Base-by-base conservation (phyloP, 1,140 invertebrate genomes). In the Dreissena rostriformis region DNA sequence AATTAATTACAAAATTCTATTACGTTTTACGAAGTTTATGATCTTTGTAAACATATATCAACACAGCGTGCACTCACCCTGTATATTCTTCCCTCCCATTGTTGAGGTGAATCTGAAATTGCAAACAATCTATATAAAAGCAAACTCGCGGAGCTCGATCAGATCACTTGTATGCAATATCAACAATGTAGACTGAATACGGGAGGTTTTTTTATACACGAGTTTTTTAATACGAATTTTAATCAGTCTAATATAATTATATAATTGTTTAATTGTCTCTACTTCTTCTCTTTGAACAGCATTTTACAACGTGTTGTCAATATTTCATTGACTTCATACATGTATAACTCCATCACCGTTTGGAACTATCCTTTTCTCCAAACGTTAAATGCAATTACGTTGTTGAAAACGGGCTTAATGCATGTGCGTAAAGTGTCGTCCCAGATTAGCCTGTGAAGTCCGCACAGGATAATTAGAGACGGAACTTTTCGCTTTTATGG, bases 61-160 rank as follows among this genome's bases (percentile, higher is more conserved):
- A 14, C 22, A 17, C 26, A 12, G 17, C 24, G 14, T 55, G 12
- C 2, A 77, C 75, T 66, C 57, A 79, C 77, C 77, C 77, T 53
- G 67, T 49, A 79, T 70, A 79, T 79, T 0, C 77, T 49, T 49
- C 77, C 77, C 55, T 79, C 77, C 77, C 77, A 79, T 68, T 79
- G 77, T 28, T 15, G 17, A 70, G 77, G 77, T 29, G 77, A 79
- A 14, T 24, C 77, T 79, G 28, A 17, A 71, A 71, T 53, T 49
- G 67, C 19, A 68, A 17, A 68, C 24, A n/a, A n/a, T n/a, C n/a
- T n/a, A n/a, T n/a, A n/a, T n/a, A n/a, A n/a, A n/a, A n/a, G n/a
- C n/a, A n/a, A n/a, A n/a, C n/a, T n/a, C n/a, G n/a, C n/a, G n/a
- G n/a, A n/a, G n/a, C n/a, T n/a, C n/a, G 29, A 68, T 68, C 17